phyloP scores from a whole-genome alignment of 2,888 invertebrate species.

The Pterostichus niger region DNA sequence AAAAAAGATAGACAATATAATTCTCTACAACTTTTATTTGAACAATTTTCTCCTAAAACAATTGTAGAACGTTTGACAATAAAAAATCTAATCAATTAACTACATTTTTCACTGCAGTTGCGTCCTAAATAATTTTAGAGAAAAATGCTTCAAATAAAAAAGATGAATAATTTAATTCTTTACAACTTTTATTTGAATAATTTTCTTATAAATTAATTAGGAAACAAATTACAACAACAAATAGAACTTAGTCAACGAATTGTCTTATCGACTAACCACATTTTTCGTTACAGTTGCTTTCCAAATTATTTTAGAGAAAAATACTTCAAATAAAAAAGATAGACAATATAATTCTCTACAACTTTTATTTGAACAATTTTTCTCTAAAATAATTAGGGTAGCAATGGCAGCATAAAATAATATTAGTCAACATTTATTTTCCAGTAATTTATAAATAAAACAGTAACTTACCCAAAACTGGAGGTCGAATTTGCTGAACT shows the following conservation, averaged over 20 bases:
- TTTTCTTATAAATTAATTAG: constrained; percentile 53
- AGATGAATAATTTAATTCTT: constrained; percentile 47
- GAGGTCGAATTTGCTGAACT: constrained; percentile 74
- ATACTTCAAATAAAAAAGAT: neutral
- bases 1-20: too few relatives aligned
- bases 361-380: neutral
- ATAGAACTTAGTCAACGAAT: too few relatives aligned
- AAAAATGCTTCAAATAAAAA: neutral
- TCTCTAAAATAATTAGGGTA: neutral
- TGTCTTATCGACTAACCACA: too few relatives aligned
- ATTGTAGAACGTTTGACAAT: too few relatives aligned
- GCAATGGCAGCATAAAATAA: neutral
- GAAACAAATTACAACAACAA: too few relatives aligned
- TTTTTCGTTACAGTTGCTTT: too few relatives aligned
- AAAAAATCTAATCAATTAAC: too few relatives aligned
- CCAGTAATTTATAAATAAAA: constrained; percentile 1
- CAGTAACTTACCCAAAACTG: constrained; percentile 75
- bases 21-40: constrained; percentile 68
- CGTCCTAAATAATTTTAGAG: neutral
- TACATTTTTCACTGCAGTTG: too few relatives aligned
- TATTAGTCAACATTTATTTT: neutral
- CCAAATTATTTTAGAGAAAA: neutral
- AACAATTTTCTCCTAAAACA: too few relatives aligned
- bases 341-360: constrained; percentile 44
- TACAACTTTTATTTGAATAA: neutral